phyloP scores from a whole-genome alignment of 1,140 invertebrate genomes.

The Ctenoplectra terminalis region DNA sequence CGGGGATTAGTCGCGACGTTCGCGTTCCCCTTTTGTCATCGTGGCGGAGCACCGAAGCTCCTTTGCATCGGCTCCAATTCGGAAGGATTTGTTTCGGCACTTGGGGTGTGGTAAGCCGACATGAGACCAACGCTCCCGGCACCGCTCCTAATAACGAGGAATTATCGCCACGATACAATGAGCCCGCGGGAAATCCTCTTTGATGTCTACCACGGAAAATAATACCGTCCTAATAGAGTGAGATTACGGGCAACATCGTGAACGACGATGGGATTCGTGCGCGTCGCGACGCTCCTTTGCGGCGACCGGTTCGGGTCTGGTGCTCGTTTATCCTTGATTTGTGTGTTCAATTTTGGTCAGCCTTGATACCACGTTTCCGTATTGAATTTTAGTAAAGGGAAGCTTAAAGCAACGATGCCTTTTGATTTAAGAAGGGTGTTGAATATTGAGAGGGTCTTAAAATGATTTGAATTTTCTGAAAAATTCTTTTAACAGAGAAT shows the following conservation, averaged over 20 bases:
- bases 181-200: conserved; percentile 78
- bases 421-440: no score
- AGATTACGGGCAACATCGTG: conserved; percentile 72
- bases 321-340: conserved; percentile 41
- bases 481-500: no score
- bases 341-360: conserved; percentile 26
- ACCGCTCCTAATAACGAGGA: conserved; percentile 81
- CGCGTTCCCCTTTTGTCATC: conserved; percentile 59
- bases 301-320: background rate
- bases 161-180: conserved; percentile 82
- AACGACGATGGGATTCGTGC: conserved; percentile 18
- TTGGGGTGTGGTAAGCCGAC: conserved; percentile 82
- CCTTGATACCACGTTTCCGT: no score
- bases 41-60: conserved; percentile 58
- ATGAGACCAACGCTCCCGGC: conserved; percentile 75
- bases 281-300: background rate
- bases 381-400: no score
- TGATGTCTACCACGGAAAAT: conserved; percentile 81
- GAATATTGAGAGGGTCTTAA: no score
- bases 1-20: conserved; percentile 75
- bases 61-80: conserved; percentile 82
- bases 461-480: no score
- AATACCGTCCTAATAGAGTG: conserved; percentile 80
- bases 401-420: no score
- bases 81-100: conserved; percentile 82